Conservation (phyloP, 2,888 invertebrate species). For the Automeris io region DNA sequence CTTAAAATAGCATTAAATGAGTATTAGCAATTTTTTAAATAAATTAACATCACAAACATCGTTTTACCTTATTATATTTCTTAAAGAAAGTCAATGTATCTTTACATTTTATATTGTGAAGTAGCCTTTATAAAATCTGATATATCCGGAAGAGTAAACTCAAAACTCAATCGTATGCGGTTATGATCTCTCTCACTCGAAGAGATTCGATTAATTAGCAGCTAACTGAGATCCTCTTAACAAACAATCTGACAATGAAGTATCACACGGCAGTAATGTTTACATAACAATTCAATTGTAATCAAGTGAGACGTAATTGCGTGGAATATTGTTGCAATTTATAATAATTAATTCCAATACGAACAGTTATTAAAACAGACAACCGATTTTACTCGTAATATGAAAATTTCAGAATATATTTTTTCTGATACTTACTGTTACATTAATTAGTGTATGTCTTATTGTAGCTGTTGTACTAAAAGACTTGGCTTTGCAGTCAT, state of each 20-base stretch:
- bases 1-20: too few relatives aligned
- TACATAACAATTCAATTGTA: constrained; percentile 37
- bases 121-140: constrained; percentile 8
- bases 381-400: too few relatives aligned
- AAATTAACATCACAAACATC: neutral
- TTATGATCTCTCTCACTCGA: constrained; percentile 14
- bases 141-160: constrained; percentile 19
- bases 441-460: too few relatives aligned
- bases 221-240: constrained; percentile 25
- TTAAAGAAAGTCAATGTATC: neutral
- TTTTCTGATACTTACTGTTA: too few relatives aligned
- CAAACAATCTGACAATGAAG: constrained; percentile 35
- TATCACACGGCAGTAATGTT: constrained; percentile 32
- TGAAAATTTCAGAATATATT: too few relatives aligned
- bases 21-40: too few relatives aligned
- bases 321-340: constrained; percentile 23
- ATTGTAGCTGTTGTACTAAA: too few relatives aligned
- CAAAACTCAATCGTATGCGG: constrained; percentile 15
- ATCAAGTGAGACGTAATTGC: constrained; percentile 30
- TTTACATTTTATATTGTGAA: constrained; percentile 4
- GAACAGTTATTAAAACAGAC: too few relatives aligned
- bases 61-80: too few relatives aligned
- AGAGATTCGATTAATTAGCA: constrained; percentile 44
- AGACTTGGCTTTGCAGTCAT: too few relatives aligned
- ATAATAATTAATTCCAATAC: too few relatives aligned